phyloP scores from a whole-genome alignment of 2,113 vertebrate genomes.

The Nansenia antarctica region DNA sequence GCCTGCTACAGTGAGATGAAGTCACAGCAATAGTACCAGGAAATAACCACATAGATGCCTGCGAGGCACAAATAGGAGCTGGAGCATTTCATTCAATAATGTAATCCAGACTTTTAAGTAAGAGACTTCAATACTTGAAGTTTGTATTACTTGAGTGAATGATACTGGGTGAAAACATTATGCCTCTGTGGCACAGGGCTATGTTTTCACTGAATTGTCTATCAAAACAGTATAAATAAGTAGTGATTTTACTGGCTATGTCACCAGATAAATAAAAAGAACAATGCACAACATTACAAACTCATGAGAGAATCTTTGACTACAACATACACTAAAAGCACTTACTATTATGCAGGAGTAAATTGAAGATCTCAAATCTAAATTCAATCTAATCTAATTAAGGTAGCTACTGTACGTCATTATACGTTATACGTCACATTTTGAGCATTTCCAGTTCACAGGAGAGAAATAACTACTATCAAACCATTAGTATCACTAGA shows the following conservation, averaged over 20 bases:
- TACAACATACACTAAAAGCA: not conserved
- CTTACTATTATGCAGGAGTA: not conserved
- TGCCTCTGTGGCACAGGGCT: conserved; percentile 54
- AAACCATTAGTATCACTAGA: not conserved
- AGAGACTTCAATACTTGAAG: conserved; percentile 67
- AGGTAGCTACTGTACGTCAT: not conserved
- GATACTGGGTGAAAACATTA: conserved; percentile 42
- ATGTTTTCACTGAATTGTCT: conserved; percentile 53
- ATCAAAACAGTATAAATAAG: conserved; percentile 43
- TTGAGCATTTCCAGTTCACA: conserved; percentile 3
- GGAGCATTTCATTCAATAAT: conserved; percentile 81
- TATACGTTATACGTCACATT: not conserved
- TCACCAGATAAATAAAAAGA: conserved; percentile 31
- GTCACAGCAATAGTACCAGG: conserved; percentile 56
- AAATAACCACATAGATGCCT: conserved; percentile 79
- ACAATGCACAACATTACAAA: not conserved
- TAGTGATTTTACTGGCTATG: conserved; percentile 36
- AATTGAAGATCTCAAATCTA: not conserved
- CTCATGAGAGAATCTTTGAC: conserved; percentile 1
- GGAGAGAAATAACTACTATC: not conserved
- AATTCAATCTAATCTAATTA: not conserved
- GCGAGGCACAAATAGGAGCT: conserved; percentile 77
- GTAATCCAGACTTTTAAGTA: conserved; percentile 76
- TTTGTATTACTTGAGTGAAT: conserved; percentile 71
- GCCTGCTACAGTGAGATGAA: conserved; percentile 61